phyloP scores from a whole-genome alignment of 2,797 vertebrate species.

The Tapirus indicus region DNA sequence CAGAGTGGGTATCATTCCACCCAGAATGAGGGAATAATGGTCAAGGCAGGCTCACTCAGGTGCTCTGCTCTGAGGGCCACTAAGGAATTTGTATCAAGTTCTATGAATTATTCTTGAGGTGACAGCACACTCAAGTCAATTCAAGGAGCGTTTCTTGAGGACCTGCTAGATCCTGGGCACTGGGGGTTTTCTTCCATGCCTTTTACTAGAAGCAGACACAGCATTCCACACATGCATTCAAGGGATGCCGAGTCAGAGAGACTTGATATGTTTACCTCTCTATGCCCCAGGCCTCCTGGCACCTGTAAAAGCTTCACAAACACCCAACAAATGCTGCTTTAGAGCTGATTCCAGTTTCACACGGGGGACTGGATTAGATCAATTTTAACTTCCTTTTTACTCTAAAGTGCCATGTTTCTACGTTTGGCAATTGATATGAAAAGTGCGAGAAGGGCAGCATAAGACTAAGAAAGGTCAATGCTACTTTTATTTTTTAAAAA shows the following conservation, averaged over 20 bases:
- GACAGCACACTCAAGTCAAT: background rate
- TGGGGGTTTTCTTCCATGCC: background rate
- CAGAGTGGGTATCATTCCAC: background rate
- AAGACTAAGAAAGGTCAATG: slow-evolving; percentile 45
- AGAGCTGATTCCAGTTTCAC: background rate
- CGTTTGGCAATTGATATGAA: slow-evolving; percentile 2
- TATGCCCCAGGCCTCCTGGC: background rate
- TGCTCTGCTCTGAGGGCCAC: background rate
- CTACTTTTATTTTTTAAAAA: background rate
- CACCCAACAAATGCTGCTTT: background rate
- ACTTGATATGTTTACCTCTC: background rate
- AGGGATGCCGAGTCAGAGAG: background rate
- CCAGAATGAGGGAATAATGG: background rate
- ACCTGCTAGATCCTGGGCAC: background rate
- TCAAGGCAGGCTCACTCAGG: background rate
- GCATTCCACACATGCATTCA: background rate
- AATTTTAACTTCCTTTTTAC: slow-evolving; percentile 48
- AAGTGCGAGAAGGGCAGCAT: background rate
- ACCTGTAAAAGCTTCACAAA: background rate
- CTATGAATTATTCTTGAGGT: background rate
- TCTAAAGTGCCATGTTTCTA: background rate
- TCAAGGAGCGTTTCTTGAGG: background rate
- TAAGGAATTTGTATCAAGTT: background rate
- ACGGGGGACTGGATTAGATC: background rate
- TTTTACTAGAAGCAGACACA: background rate